These are phyloP conservation scores for Labeo catla DNA, from an alignment of 2,113 vertebrate genomes.

Conservation along the genomic window DNA sequence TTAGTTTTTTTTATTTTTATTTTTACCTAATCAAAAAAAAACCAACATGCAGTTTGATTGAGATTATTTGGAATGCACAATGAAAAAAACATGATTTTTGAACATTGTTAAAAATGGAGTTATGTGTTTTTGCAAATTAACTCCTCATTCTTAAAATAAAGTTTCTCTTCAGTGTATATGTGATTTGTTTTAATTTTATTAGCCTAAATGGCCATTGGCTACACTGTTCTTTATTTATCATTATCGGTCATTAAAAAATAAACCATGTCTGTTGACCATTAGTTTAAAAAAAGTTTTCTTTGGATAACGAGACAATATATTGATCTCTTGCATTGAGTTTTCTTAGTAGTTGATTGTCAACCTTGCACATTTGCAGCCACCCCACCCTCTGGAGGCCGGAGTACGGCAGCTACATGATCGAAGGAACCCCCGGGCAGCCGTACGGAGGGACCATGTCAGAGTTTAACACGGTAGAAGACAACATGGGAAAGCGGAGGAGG, in stretches of 20 bases:
- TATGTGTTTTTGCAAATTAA: no score
- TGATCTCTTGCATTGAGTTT: neutral
- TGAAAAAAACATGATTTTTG: no score
- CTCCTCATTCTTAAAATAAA: no score
- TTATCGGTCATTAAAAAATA: neutral
- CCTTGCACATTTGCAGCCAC: conserved; percentile 75
- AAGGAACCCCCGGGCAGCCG: conserved; percentile 94
- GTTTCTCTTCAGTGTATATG: no score
- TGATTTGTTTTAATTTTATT: neutral
- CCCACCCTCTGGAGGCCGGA: conserved; percentile 98
- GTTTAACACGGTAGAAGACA: conserved; percentile 97
- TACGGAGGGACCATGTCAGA: conserved; percentile 98
- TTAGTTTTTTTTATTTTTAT: no score
- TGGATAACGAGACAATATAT: neutral
- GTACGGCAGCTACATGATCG: conserved; percentile 98
- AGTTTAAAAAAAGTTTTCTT: neutral
- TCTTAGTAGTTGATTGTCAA: neutral
- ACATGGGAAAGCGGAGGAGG: conserved; percentile 91
- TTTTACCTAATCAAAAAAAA: no score
- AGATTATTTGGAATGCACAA: no score
- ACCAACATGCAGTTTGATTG: no score
- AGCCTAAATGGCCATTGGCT: neutral
- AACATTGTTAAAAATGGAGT: no score
- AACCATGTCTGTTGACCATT: neutral
- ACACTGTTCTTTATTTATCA: neutral